Percentiles rank a stretch among this genome's conserved stretches.
These are phyloP conservation scores for Cyanistes caeruleus DNA, from an alignment of 2,113 vertebrate genomes.

Conservation along the genomic window DNA sequence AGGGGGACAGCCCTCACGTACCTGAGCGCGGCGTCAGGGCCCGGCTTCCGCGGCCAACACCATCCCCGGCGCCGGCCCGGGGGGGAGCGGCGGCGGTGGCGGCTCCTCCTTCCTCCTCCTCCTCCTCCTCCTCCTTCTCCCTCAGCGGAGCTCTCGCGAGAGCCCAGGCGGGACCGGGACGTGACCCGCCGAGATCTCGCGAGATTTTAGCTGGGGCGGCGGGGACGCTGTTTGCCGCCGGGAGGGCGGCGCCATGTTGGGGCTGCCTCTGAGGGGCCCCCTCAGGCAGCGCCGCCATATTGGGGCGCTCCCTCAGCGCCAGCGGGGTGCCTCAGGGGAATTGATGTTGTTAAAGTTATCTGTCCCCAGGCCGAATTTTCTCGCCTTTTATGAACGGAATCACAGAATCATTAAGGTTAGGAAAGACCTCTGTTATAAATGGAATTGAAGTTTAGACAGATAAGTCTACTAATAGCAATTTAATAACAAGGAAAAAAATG, in stretches of 20 bases:
- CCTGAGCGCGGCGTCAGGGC: slow-evolving; percentile 21
- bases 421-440: not conserved
- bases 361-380: not conserved
- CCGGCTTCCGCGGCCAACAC: slow-evolving; percentile 22
- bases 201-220: rapidly evolving
- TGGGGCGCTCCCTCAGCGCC: not conserved
- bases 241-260: not conserved
- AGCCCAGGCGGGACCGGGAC: rapidly evolving
- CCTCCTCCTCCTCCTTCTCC: not conserved
- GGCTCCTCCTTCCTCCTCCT: not conserved
- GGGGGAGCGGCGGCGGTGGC: not conserved
- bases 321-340: rapidly evolving
- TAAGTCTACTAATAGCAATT: no score
- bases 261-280: not conserved
- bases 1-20: not conserved
- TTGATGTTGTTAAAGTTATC: rapidly evolving
- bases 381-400: not conserved
- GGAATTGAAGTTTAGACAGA: no score
- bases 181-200: not conserved
- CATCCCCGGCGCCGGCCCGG: slow-evolving; percentile 21
- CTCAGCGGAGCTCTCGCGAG: not conserved
- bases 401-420: not conserved
- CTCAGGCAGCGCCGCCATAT: not conserved
- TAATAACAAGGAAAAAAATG: no score
- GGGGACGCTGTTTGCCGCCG: rapidly evolving